Percentiles rank a stretch among this genome's conserved stretches.
Conservation (phyloP, 2,888 invertebrate genomes). For the Alcis repandata region DNA sequence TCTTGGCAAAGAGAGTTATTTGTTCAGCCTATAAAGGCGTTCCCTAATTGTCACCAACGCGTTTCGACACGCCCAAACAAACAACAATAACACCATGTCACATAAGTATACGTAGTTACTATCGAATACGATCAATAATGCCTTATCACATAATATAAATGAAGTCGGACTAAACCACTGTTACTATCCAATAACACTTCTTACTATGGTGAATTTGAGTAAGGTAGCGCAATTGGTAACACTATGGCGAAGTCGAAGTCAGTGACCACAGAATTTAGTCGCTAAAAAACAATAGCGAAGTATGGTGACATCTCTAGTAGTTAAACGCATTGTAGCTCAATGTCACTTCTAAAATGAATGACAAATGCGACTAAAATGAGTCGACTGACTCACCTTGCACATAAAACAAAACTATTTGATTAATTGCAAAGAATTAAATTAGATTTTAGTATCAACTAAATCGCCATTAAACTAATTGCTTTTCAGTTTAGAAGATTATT, state of each 20-base stretch:
- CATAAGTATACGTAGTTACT: not conserved
- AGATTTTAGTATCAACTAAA: constrained; percentile 15
- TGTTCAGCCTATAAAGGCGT: no score
- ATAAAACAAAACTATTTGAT: constrained; percentile 3
- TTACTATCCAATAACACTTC: not conserved
- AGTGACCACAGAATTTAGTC: no score
- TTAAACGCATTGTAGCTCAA: no score
- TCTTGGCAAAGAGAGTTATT: no score
- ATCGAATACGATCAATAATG: no score
- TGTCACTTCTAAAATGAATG: not conserved
- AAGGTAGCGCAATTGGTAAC: no score
- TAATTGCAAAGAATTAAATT: constrained; percentile 20
- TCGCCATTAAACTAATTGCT: constrained; percentile 9
- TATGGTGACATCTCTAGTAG: no score
- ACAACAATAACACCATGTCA: not conserved
- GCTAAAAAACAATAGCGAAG: no score
- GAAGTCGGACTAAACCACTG: no score
- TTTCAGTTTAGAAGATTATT: not conserved
- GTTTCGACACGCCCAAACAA: constrained; percentile 2
- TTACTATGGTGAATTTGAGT: no score
- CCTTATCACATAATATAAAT: not conserved
- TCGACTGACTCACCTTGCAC: not conserved
- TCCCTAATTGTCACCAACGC: no score
- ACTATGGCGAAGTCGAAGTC: no score
- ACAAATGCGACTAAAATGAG: not conserved